phyloP scores from a whole-genome alignment of 2,797 vertebrate species.

The Gymnoscopelus microlampas region DNA sequence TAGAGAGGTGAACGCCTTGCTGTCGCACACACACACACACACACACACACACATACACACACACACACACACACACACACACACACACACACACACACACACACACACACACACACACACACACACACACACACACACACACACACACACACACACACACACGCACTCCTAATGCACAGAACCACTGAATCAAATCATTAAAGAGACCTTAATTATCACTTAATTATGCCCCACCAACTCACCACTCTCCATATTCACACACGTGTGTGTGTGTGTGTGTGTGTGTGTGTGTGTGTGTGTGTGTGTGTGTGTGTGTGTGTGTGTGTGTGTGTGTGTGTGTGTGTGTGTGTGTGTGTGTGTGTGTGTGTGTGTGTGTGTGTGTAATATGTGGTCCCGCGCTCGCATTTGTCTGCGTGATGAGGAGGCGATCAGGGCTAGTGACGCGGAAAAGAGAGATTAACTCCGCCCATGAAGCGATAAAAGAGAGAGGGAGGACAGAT shows the following conservation, averaged over 20 bases:
- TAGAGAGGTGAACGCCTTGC: constrained; percentile 84
- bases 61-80: constrained; percentile 69
- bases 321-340: background rate
- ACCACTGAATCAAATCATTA: constrained; percentile 89
- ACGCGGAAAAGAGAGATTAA: constrained; percentile 79
- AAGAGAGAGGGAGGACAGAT: constrained; percentile 73
- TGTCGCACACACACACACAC: constrained; percentile 53
- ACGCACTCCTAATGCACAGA: constrained; percentile 79
- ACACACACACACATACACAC: constrained; percentile 11
- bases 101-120: constrained; percentile 64
- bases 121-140: constrained; percentile 46
- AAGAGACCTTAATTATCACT: constrained; percentile 86
- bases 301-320: constrained; percentile 23
- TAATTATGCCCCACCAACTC: constrained; percentile 83
- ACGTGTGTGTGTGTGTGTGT: constrained; percentile 43
- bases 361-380: background rate
- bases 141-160: constrained; percentile 52
- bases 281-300: constrained; percentile 22
- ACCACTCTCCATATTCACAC: constrained; percentile 60
- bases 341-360: background rate
- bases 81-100: constrained; percentile 28
- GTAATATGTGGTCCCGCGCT: background rate
- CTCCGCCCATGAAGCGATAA: constrained; percentile 76
- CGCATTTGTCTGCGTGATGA: constrained; percentile 72
- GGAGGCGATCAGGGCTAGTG: constrained; percentile 67